Conservation (phyloP, 2,888 invertebrate genomes). For the Ennomos quercinarius region DNA sequence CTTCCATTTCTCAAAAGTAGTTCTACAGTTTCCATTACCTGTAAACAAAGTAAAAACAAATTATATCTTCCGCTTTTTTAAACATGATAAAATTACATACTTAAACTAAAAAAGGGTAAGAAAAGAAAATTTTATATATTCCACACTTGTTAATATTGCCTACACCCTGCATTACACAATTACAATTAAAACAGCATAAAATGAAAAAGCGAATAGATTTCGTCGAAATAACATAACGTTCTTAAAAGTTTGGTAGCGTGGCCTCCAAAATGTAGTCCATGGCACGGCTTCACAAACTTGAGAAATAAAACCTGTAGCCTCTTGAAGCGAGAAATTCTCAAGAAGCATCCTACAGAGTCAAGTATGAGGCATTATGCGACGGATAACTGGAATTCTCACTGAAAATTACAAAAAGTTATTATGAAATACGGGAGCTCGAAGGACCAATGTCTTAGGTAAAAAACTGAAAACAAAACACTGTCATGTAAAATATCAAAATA, state of each 20-base stretch:
- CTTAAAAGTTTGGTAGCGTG: not conserved
- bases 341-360: conserved; percentile 30
- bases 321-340: conserved; percentile 35
- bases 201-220: too few relatives aligned
- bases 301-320: conserved; percentile 56
- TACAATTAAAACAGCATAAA: too few relatives aligned
- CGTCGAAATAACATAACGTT: not conserved
- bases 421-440: not conserved
- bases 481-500: too few relatives aligned
- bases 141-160: too few relatives aligned
- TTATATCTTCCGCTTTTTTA: not conserved
- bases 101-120: too few relatives aligned
- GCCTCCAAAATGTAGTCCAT: conserved; percentile 6
- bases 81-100: too few relatives aligned
- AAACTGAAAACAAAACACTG: too few relatives aligned
- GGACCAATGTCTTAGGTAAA: not conserved
- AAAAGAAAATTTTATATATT: too few relatives aligned
- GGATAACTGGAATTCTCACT: conserved; percentile 30
- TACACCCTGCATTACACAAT: too few relatives aligned
- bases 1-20: too few relatives aligned
- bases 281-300: conserved; percentile 35
- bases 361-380: conserved; percentile 24
- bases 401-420: not conserved
- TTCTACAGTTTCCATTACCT: not conserved
- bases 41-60: conserved; percentile 1